Evolutionary conservation across 2,888 invertebrate species (phyloP).

Genomic region (Harmothoe impar): DNA sequence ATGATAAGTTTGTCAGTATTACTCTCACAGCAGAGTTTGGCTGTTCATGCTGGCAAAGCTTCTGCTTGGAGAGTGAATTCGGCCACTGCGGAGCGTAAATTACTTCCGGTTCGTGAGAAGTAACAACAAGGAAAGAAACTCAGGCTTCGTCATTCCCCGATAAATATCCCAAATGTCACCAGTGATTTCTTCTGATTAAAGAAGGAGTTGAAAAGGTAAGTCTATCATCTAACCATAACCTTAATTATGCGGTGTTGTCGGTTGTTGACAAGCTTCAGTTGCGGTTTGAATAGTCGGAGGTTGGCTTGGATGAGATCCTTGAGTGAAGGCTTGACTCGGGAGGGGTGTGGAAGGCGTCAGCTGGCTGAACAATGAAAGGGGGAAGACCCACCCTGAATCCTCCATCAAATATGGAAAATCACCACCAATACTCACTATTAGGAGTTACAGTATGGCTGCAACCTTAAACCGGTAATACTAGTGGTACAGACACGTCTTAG

Average conservation of each 20-base stretch:
- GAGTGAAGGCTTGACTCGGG: neutral
- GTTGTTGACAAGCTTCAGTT: too few species aligned
- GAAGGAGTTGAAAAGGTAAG: slow-evolving; percentile 1
- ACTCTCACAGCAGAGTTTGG: neutral
- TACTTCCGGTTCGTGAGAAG: slow-evolving; percentile 30
- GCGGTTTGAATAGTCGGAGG: too few species aligned
- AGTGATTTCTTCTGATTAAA: neutral
- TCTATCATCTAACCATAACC: neutral
- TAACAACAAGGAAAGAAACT: slow-evolving; percentile 24
- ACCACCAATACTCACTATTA: neutral
- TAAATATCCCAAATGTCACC: neutral
- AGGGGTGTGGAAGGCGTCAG: slow-evolving; percentile 14
- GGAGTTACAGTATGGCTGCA: too few species aligned
- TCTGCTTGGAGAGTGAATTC: neutral
- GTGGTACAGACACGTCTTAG: too few species aligned
- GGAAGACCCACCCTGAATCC: too few species aligned
- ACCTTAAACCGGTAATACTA: too few species aligned
- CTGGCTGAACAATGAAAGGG: neutral
- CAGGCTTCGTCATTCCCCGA: neutral
- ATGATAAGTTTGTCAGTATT: neutral
- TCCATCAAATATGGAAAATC: neutral
- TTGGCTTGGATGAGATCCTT: too few species aligned
- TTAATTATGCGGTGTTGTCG: too few species aligned
- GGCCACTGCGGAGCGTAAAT: neutral
- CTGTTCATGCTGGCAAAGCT: neutral